Base-by-base conservation (phyloP, 2,888 invertebrate genomes). In the Halictus quadricinctus region DNA sequence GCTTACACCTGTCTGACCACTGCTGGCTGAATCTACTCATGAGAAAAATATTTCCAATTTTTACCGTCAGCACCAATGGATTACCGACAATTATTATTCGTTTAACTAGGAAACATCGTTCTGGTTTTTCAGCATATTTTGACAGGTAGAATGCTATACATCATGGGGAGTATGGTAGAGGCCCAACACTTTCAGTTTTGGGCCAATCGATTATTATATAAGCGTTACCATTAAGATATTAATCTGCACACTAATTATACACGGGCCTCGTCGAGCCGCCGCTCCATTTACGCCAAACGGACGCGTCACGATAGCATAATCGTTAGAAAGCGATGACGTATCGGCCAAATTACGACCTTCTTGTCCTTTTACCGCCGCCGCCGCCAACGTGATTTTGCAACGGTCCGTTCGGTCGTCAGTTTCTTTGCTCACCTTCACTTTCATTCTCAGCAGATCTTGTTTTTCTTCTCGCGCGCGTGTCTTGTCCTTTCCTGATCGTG, bases 341-440 rank as follows among this genome's bases (percentile, higher is more conserved):
- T 81, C 64, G 82, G 21, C 73, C 79, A 72, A 89, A 86, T 89
- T 81, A 69, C 85, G 84, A 86, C 84, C 87, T 88, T 88, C 85
- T 86, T 81, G 76, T 85, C 79, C 83, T 76, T 83, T 83, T 85
- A 84, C 86, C 78, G 72, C 79, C 84, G 41, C 64, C 72, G 43
- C 80, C 41, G 43, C 80, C 41, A 29, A 18, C 66, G 66, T 36
- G 82, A 79, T 88, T 87, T 85, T 85, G 85, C 84, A 89, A 89
- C 85, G 76, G 64, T 79, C 77, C 81, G 72, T 74, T 80, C 66
- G 66, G 66, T 66, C 75, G 82, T 78, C 79, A 58, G 69, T 75
- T 69, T 76, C 80, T 82, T 75, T 75, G 82, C 79, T 89, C 85
- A 88, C 89, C 88, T 89, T 89, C 87, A 89, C 89, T 89, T 89